These are phyloP conservation scores for Julus scandinavius DNA, from an alignment of 2,888 invertebrate species.

Conservation along the genomic window DNA sequence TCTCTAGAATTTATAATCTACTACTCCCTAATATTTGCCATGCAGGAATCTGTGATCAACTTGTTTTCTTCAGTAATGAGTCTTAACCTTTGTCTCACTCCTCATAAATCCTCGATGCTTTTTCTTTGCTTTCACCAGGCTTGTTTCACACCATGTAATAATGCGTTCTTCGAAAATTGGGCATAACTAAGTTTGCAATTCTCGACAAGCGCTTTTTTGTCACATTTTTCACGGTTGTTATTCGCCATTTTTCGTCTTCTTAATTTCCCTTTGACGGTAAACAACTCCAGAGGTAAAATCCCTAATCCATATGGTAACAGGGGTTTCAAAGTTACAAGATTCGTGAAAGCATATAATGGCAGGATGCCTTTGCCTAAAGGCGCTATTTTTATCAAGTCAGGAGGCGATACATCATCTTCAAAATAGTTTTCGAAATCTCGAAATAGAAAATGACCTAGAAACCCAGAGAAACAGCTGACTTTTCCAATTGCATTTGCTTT, in stretches of 20 bases:
- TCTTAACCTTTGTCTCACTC: background rate
- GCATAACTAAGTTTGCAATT: no score
- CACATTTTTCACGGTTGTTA: background rate
- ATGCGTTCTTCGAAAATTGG: background rate
- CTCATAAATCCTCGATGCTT: background rate
- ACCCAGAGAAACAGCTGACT: conserved; percentile 18
- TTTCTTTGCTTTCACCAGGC: background rate
- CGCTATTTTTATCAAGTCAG: conserved; percentile 10
- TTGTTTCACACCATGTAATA: background rate
- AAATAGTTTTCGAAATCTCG: conserved; percentile 13
- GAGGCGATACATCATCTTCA: conserved; percentile 33
- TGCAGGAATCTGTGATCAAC: background rate
- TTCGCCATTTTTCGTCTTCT: background rate
- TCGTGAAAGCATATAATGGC: background rate
- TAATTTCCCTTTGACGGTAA: no score
- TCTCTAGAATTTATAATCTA: background rate
- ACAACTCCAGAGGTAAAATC: background rate
- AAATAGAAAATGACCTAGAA: conserved; percentile 33
- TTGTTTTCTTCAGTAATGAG: background rate
- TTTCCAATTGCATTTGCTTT: background rate
- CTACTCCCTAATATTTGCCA: background rate
- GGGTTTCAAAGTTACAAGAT: background rate
- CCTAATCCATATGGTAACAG: background rate
- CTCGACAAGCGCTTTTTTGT: background rate
- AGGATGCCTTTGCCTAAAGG: background rate